Evolutionary conservation across 2,113 vertebrate species (phyloP).

Genomic region (Vidua chalybeata): DNA sequence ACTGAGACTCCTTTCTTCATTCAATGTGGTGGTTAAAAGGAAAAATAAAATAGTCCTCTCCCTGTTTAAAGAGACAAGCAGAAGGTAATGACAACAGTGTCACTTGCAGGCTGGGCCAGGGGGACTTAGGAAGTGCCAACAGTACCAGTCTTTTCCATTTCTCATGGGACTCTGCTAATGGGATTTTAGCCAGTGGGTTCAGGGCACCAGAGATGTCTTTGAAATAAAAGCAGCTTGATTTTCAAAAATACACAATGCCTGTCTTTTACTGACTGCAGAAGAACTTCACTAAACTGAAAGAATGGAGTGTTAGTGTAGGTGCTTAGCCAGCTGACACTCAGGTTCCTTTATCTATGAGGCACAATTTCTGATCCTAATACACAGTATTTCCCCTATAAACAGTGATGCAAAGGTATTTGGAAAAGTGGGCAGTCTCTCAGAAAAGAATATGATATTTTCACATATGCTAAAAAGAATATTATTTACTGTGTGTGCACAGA

Average conservation of each 20-base stretch:
- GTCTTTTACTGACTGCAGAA: neutral
- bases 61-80: neutral
- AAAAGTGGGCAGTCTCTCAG: neutral
- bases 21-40: neutral
- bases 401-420: neutral
- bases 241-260: neutral
- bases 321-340: neutral
- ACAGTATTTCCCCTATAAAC: neutral
- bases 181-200: neutral
- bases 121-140: neutral
- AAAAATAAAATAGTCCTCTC: neutral
- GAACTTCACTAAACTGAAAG: neutral
- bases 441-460: neutral
- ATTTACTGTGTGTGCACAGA: neutral
- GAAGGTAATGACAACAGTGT: neutral
- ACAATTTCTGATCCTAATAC: neutral
- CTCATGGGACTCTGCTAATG: neutral
- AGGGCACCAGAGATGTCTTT: neutral
- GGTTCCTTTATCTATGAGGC: neutral
- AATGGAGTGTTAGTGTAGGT: neutral
- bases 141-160: neutral
- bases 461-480: neutral
- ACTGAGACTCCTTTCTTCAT: neutral
- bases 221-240: neutral
- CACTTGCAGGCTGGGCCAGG: neutral